Evolutionary conservation across 2,113 vertebrate genomes (phyloP).

Genomic region (Toxotes jaculatrix): DNA sequence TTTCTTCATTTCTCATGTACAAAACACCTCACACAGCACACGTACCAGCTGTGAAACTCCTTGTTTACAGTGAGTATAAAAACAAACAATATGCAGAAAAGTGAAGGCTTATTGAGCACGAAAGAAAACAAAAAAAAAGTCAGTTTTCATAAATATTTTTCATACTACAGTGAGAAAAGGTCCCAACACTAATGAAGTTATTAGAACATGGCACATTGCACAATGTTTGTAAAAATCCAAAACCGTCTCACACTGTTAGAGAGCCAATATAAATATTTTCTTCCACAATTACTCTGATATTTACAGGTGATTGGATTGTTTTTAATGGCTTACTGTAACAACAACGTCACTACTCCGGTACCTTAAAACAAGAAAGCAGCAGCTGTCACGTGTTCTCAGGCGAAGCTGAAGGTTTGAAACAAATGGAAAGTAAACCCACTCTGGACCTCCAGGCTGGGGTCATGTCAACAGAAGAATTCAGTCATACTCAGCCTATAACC

Average conservation of each 20-base stretch:
- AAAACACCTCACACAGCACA: not conserved
- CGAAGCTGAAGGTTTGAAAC: not conserved
- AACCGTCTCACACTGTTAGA: not conserved
- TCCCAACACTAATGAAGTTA: not conserved
- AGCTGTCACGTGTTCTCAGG: not conserved
- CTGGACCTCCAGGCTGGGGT: not conserved
- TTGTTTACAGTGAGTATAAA: not conserved
- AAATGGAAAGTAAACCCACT: not conserved
- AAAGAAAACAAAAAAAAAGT: not conserved
- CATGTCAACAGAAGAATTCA: not conserved
- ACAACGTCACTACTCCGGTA: not conserved
- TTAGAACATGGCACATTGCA: constrained; percentile 17
- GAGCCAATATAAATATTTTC: not conserved
- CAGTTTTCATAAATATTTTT: not conserved
- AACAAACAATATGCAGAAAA: not conserved
- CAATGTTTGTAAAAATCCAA: not conserved
- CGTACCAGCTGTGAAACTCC: not conserved
- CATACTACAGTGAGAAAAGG: not conserved
- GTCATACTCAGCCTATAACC: not conserved
- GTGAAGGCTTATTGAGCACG: not conserved
- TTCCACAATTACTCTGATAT: not conserved
- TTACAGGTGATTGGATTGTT: not conserved
- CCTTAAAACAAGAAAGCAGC: not conserved
- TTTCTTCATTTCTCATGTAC: not conserved
- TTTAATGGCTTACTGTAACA: not conserved